Percentiles rank a stretch among this genome's conserved stretches.
These are phyloP conservation scores for Prunella strophiata DNA, from an alignment of 2,797 vertebrate species.

Conservation along the genomic window DNA sequence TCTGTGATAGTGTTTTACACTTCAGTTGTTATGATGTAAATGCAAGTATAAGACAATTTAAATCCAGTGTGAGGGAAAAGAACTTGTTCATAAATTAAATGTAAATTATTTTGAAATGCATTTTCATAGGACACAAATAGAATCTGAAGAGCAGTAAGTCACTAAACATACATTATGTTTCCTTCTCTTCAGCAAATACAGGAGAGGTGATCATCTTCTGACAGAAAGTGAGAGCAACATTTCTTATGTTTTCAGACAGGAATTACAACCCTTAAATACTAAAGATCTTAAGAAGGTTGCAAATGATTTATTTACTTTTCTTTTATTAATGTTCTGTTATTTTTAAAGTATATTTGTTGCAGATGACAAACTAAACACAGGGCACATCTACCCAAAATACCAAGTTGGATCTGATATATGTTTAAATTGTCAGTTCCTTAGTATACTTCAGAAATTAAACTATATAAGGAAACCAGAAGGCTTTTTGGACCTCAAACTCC, in stretches of 20 bases:
- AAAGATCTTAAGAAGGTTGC: not conserved
- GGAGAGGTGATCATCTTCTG: not conserved
- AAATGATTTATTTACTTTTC: not conserved
- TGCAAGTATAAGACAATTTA: not conserved
- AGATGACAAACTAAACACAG: not conserved
- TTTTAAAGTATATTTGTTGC: not conserved
- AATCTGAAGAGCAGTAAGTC: not conserved
- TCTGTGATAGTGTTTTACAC: not conserved
- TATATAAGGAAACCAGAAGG: not conserved
- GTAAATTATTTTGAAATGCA: not conserved
- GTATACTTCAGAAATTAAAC: not conserved
- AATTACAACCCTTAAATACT: not conserved
- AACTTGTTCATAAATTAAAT: not conserved
- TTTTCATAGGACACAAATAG: not conserved
- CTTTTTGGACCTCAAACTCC: not conserved
- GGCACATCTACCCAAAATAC: not conserved
- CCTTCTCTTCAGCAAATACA: not conserved
- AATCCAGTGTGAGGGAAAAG: not conserved
- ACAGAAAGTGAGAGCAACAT: not conserved
- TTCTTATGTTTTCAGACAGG: not conserved
- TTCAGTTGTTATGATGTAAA: not conserved
- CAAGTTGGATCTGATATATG: not conserved
- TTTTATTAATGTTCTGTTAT: not conserved
- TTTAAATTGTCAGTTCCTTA: not conserved
- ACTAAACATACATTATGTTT: not conserved